A percentile compares a stretch with the other conserved stretches of the same genome.
Conservation (phyloP, 2,888 invertebrate genomes). For the Tinea semifulvella region DNA sequence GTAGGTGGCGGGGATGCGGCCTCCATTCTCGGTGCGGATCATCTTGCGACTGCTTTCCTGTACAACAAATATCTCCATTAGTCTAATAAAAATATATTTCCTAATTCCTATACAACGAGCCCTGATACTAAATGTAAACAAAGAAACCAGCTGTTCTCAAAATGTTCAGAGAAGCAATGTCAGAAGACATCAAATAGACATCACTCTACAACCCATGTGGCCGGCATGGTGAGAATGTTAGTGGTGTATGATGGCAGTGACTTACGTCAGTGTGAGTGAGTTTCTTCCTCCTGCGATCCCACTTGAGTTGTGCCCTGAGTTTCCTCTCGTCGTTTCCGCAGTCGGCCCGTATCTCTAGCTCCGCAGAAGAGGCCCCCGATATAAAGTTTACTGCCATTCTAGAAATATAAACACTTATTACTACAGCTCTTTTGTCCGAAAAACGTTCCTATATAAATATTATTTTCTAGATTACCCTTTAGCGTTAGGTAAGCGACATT, state of each 20-base stretch:
- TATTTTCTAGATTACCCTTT: no score
- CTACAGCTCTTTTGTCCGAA: not conserved
- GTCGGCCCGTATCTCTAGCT: constrained; percentile 87
- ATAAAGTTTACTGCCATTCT: constrained; percentile 85
- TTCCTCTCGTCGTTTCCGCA: constrained; percentile 72
- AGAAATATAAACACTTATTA: constrained; percentile 17
- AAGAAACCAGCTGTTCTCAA: no score
- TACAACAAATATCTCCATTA: not conserved
- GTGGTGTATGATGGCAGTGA: no score
- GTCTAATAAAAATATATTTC: no score
- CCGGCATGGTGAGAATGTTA: no score
- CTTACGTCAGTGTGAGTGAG: constrained; percentile 80
- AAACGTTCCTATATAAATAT: not conserved
- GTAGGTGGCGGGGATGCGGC: constrained; percentile 92
- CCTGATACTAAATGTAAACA: no score
- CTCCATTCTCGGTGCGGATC: constrained; percentile 95
- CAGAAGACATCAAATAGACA: no score
- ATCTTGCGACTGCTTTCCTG: constrained; percentile 60
- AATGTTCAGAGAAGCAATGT: no score
- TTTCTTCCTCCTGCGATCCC: constrained; percentile 97
- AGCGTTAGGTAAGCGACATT: no score
- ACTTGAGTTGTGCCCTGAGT: constrained; percentile 73
- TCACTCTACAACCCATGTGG: no score
- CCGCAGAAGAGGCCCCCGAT: constrained; percentile 78
- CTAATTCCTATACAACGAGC: no score